phyloP scores from a whole-genome alignment of 2,797 vertebrate species.

The Premnoplex brunnescens region DNA sequence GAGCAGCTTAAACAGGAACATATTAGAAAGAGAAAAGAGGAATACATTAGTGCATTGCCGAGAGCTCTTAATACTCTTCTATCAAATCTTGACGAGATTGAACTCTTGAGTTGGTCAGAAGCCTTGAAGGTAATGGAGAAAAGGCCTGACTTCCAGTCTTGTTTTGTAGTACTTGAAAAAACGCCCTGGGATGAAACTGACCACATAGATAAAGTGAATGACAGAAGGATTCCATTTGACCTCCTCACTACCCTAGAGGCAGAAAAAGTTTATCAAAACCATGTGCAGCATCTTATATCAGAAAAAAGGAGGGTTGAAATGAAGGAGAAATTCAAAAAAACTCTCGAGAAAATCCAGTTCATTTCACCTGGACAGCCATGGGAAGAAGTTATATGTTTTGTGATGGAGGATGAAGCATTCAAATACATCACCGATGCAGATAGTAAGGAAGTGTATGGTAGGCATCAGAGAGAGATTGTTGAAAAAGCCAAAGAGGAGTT shows the following conservation, averaged over 20 bases:
- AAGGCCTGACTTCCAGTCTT: constrained; percentile 91
- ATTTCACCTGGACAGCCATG: constrained; percentile 95
- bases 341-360: constrained; percentile 94
- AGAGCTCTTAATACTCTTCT: constrained; percentile 94
- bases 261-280: constrained; percentile 93
- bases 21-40: constrained; percentile 92
- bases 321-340: constrained; percentile 99
- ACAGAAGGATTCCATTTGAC: constrained; percentile 96
- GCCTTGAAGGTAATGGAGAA: constrained; percentile 91
- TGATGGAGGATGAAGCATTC: constrained; percentile 96
- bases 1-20: constrained; percentile 97
- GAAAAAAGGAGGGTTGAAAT: constrained; percentile 96
- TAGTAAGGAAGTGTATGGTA: constrained; percentile 93
- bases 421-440: constrained; percentile 96
- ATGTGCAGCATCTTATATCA: constrained; percentile 93
- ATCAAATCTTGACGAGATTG: constrained; percentile 94
- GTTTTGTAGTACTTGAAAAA: constrained; percentile 93
- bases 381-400: constrained; percentile 98
- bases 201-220: constrained; percentile 93
- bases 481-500: constrained; percentile 99
- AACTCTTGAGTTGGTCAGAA: constrained; percentile 91
- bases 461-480: constrained; percentile 98
- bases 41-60: constrained; percentile 93
- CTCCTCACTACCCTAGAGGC: constrained; percentile 89
- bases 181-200: constrained; percentile 97